Base-by-base conservation (phyloP, 2,888 invertebrate species). In the Euzetes globulus region DNA sequence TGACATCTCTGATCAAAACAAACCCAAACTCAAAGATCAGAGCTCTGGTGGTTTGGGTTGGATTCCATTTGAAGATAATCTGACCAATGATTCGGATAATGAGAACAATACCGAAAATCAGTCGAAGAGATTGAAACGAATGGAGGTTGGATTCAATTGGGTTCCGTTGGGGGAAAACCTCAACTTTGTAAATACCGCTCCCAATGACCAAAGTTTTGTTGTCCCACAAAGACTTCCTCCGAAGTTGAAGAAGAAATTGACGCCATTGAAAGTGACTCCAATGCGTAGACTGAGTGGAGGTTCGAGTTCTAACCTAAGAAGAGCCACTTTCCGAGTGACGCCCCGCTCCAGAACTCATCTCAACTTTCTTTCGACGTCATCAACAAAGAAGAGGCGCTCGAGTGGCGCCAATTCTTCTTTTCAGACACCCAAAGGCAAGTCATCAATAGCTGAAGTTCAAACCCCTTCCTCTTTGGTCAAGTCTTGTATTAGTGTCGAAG, bases 161-260 rank as follows among this genome's bases (percentile, higher is more conserved):
- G 68, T 68, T 7, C 68, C 68, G 2, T 68, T 68, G 22, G 68
- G 68, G 1, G 68, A 68, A 25, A 68, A n/a, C n/a, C n/a, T n/a
- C n/a, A n/a, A 68, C 41, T 41, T 19, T 17, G 22, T 45, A 3
- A 68, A 68, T 13, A 37, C 37, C 9, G 2, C 37, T n/a, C 37
- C 37, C 68, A 15, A 41, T 22, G 60, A 60, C 17, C 29, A 41
- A 1, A 19, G 1, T 3, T 68, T 68, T 41, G 5, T 37, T 17
- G 68, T 68, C 19, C 68, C 68, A 1, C 68, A 68, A 68, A 37
- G 68, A 68, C 41, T 68, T 17, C 68, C 68, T 1, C 13, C 41
- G 68, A 68, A 45, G 11, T 17, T 68, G 22, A 68, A 37, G 41
- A 41, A 19, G 22, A 68, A 68, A 37, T 68, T 68, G 22, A 68